Evolutionary conservation across 2,797 vertebrate species (phyloP).

Genomic region (Molothrus aeneus): DNA sequence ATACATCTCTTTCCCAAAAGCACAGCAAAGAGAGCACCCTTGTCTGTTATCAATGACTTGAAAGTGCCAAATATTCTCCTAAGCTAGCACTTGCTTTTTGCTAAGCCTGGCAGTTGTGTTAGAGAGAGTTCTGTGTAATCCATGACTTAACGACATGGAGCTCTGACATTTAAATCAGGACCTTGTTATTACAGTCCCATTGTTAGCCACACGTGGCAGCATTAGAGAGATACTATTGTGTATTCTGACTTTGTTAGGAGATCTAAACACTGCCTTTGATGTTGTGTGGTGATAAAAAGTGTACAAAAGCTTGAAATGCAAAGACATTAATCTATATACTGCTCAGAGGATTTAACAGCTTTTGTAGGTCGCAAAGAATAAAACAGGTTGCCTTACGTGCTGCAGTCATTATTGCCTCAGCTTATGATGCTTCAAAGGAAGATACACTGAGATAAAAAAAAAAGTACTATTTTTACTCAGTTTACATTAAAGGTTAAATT

Average conservation of each 20-base stretch:
- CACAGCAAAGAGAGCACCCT: neutral
- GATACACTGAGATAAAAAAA: neutral
- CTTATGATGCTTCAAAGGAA: neutral
- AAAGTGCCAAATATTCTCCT: conserved; percentile 43
- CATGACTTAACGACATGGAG: neutral
- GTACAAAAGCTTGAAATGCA: neutral
- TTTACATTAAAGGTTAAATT: neutral
- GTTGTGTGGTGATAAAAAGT: neutral
- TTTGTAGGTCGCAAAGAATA: neutral
- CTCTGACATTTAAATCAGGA: neutral
- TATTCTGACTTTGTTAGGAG: conserved; percentile 1
- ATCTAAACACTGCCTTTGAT: neutral
- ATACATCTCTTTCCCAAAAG: neutral
- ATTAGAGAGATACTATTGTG: neutral
- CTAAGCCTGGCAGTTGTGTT: conserved; percentile 6
- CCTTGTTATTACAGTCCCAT: conserved; percentile 11
- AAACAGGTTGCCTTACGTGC: neutral
- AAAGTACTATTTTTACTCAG: neutral
- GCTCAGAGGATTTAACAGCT: neutral
- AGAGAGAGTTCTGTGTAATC: conserved; percentile 20
- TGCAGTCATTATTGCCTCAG: neutral
- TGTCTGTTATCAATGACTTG: neutral
- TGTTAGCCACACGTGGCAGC: neutral
- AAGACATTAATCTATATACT: neutral
- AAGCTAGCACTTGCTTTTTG: conserved; percentile 12